Evolutionary conservation across 2,113 vertebrate genomes (phyloP).

Genomic region (Prunella fulvescens): DNA sequence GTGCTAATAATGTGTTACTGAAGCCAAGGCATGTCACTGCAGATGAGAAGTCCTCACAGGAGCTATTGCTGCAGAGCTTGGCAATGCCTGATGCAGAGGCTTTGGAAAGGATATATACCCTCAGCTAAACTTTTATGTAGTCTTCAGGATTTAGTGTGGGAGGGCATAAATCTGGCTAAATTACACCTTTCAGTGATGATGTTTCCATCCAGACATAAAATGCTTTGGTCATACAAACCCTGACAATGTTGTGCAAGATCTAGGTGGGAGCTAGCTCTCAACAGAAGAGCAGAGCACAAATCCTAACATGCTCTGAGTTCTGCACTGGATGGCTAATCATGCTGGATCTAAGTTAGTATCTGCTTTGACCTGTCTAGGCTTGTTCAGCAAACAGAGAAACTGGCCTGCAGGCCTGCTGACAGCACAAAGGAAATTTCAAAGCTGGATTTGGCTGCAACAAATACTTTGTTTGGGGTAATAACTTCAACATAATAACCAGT

Average conservation of each 20-base stretch:
- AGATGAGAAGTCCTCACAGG: neutral
- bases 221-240: neutral
- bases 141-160: neutral
- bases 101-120: neutral
- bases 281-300: neutral
- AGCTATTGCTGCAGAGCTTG: neutral
- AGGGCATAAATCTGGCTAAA: neutral
- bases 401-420: neutral
- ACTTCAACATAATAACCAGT: neutral
- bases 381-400: neutral
- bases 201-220: neutral
- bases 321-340: neutral
- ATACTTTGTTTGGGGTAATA: neutral
- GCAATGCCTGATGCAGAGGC: rapidly evolving
- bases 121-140: neutral
- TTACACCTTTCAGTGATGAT: neutral
- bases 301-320: neutral
- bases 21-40: neutral
- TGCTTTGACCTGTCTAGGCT: neutral
- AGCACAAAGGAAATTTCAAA: neutral
- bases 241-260: neutral
- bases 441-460: neutral
- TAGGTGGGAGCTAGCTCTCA: neutral
- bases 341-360: neutral
- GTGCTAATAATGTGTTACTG: neutral